Base-by-base conservation (phyloP, 2,888 invertebrate species). In the Eugnorisma glareosa region DNA sequence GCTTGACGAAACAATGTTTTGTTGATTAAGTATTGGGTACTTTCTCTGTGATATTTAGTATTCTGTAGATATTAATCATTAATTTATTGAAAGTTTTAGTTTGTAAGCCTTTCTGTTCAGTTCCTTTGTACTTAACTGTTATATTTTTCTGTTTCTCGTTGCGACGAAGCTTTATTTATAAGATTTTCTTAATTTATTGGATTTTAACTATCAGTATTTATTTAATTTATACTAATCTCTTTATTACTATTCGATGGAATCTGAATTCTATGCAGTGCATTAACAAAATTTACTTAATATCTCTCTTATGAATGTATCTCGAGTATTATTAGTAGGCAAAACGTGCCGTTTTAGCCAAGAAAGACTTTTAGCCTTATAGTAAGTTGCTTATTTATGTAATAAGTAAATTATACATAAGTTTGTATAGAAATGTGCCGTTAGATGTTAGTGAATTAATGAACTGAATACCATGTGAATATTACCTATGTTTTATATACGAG, bases 1-100 rank as follows among this genome's bases (percentile, higher is more conserved):
- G 91, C 92, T 95, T 94, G 95, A 95, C 95, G 95, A 95, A 93
- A 95, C 95, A 93, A 90, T 93, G 91, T 91, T 92, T 93, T 94
- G 95, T 95, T 95, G 93, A 94, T 93, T 94, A 96, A 96, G 95
- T 94, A 95, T 95, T 96, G 97, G 97, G 97, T 97, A 96, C 95
- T 94, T 94, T 94, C 95, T 95, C 97, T 97, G 97, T 97, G 97
- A 97, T 97, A 97, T 96, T 95, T 95, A 96, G 95, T 96, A 96
- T 96, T 96, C 94, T 95, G 90, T 95, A 95, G 94, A 94, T 94
- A 93, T 89, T 93, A 92, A 93, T 93, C 91, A 92, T 94, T 96
- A 95, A 96, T 96, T 96, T 96, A 96, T 96, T 96, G 92, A 93
- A 93, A 89, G 83, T 85, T 91, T 89, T 95, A 94, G 94, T 90